A percentile compares a stretch with the other conserved stretches of the same genome.
phyloP scores from a whole-genome alignment of 2,888 invertebrate genomes.

The Diachrysia chrysitis region DNA sequence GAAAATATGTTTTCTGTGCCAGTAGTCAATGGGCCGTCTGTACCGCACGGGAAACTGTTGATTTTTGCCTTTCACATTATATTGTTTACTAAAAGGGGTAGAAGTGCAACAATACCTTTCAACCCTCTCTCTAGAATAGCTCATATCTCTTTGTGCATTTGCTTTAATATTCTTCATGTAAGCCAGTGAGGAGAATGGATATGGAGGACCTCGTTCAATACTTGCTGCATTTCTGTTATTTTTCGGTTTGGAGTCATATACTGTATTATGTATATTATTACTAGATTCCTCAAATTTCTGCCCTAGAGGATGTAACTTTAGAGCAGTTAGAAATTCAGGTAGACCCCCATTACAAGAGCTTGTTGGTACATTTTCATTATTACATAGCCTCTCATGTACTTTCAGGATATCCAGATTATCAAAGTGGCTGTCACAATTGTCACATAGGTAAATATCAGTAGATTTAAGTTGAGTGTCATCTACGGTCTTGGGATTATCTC shows the following conservation, averaged over 20 bases:
- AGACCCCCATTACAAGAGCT: constrained; percentile 72
- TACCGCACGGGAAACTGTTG: constrained; percentile 82
- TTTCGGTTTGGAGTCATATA: constrained; percentile 70
- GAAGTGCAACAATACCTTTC: constrained; percentile 83
- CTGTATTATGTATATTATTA: constrained; percentile 43
- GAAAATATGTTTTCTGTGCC: constrained; percentile 81
- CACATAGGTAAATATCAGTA: constrained; percentile 92
- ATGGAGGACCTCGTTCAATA: constrained; percentile 81
- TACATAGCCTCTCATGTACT: constrained; percentile 85
- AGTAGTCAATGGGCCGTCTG: constrained; percentile 84
- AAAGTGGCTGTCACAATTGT: constrained; percentile 93
- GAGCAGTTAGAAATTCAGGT: constrained; percentile 79
- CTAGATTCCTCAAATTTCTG: constrained; percentile 54
- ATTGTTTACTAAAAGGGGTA: constrained; percentile 71
- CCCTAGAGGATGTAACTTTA: constrained; percentile 74
- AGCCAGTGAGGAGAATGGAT: constrained; percentile 86
- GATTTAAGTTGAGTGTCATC: constrained; percentile 88
- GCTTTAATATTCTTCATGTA: constrained; percentile 79
- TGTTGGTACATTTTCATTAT: constrained; percentile 71
- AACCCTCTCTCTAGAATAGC: constrained; percentile 78
- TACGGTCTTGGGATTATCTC: constrained; percentile 46
- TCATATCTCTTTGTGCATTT: constrained; percentile 73
- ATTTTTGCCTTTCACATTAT: constrained; percentile 79
- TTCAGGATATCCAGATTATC: constrained; percentile 82
- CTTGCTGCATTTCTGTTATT: constrained; percentile 75